phyloP scores from a whole-genome alignment of 2,888 invertebrate genomes.

The Eupithecia inturbata region DNA sequence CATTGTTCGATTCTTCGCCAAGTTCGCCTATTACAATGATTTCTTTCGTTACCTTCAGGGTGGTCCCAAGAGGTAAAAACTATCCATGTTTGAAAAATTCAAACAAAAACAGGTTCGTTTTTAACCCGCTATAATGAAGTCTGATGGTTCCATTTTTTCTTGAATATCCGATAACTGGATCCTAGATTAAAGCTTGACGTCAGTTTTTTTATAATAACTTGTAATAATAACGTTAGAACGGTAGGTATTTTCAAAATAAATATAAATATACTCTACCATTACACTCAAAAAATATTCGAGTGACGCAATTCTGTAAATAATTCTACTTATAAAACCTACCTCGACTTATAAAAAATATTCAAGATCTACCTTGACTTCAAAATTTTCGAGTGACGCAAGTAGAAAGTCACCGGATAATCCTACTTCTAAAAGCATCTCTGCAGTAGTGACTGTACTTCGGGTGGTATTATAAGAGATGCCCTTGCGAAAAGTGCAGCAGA shows the following conservation, averaged over 20 bases:
- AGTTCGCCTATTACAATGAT: no score
- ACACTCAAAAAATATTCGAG: not conserved
- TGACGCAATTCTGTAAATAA: not conserved
- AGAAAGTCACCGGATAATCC: conserved; percentile 29
- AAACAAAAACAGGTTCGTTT: not conserved
- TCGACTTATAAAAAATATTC: not conserved
- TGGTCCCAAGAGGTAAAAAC: not conserved
- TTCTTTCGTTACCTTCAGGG: not conserved
- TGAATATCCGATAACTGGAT: no score
- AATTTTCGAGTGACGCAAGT: conserved; percentile 20
- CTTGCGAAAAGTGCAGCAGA: conserved; percentile 34
- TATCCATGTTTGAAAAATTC: not conserved
- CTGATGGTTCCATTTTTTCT: not conserved
- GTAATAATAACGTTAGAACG: no score
- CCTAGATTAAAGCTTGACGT: no score
- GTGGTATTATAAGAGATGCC: conserved; percentile 26
- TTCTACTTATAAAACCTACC: not conserved
- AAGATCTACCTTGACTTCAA: conserved; percentile 3
- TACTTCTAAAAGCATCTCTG: conserved; percentile 28
- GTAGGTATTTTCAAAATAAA: not conserved
- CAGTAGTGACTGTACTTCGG: conserved; percentile 16
- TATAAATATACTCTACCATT: not conserved
- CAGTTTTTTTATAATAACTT: no score
- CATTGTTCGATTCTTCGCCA: no score
- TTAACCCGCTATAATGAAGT: not conserved